A percentile compares a stretch with the other conserved stretches of the same genome.
Evolutionary conservation across 1,140 invertebrate genomes (phyloP).

Genomic region (Gonatopus flavifemur): DNA sequence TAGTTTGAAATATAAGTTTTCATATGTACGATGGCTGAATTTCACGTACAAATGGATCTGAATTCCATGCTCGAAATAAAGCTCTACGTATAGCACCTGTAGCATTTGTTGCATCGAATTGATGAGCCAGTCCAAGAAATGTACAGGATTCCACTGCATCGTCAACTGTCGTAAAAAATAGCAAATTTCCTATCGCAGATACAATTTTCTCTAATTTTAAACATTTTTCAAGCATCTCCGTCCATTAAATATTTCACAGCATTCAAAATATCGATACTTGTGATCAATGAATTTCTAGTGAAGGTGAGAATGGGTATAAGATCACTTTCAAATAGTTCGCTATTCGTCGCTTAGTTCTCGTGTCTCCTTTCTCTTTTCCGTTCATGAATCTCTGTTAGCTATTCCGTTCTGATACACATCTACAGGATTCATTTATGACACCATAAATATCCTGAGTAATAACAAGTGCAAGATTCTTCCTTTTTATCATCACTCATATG

Average conservation of each 20-base stretch:
- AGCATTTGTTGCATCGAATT: slow-evolving; percentile 75
- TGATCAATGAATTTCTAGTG: no score
- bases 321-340: slow-evolving; percentile 49
- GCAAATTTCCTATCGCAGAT: slow-evolving; percentile 69
- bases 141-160: slow-evolving; percentile 84
- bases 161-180: slow-evolving; percentile 72
- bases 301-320: not conserved
- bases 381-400: not conserved
- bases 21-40: slow-evolving; percentile 66
- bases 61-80: slow-evolving; percentile 69
- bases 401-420: slow-evolving; percentile 10
- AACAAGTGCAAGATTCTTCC: slow-evolving; percentile 43
- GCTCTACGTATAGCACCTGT: slow-evolving; percentile 73
- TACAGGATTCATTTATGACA: slow-evolving; percentile 28
- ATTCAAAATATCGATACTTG: no score
- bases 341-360: slow-evolving; percentile 36
- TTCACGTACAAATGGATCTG: slow-evolving; percentile 62
- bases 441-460: slow-evolving; percentile 50
- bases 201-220: slow-evolving; percentile 68
- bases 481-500: slow-evolving; percentile 30
- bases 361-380: slow-evolving; percentile 31
- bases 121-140: slow-evolving; percentile 79
- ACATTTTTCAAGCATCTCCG: slow-evolving; percentile 61
- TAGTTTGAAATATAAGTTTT: no score
- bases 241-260: slow-evolving; percentile 50